Percentiles rank a stretch among this genome's conserved stretches.
These are phyloP conservation scores for Anas platyrhynchos DNA, from an alignment of 2,113 vertebrate species.

Conservation along the genomic window DNA sequence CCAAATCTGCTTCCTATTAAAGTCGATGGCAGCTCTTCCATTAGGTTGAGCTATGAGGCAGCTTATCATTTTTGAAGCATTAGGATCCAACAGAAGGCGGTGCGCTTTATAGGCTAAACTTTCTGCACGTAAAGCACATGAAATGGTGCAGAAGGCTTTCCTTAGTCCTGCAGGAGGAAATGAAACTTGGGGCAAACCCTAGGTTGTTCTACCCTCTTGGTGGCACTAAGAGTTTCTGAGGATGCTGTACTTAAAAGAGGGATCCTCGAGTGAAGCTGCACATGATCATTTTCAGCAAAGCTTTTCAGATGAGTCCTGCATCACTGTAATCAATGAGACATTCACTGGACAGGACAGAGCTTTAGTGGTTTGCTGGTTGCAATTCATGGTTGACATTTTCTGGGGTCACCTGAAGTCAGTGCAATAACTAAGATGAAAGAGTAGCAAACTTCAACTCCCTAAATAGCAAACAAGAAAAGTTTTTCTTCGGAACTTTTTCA, in stretches of 20 bases:
- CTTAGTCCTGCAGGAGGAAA: neutral
- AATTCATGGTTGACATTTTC: neutral
- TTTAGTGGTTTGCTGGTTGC: constrained; percentile 44
- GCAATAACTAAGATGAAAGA: neutral
- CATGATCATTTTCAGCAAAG: constrained; percentile 7
- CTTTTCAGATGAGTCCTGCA: constrained; percentile 4
- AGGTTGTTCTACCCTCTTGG: neutral
- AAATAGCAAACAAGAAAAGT: neutral
- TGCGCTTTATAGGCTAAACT: neutral
- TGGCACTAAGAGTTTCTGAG: neutral
- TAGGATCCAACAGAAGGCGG: neutral
- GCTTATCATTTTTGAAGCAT: neutral
- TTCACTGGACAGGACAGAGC: constrained; percentile 46
- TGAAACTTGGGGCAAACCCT: neutral
- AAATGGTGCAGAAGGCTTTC: neutral
- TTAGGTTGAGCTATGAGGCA: neutral
- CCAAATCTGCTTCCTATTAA: neutral
- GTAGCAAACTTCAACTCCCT: neutral
- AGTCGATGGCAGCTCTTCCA: neutral
- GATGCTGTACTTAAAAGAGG: neutral
- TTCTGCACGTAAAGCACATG: neutral
- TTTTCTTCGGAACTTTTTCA: neutral
- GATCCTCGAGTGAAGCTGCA: neutral
- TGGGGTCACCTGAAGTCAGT: constrained; percentile 26
- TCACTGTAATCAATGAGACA: constrained; percentile 33